Percentiles rank a stretch among this genome's conserved stretches.
Evolutionary conservation across 2,888 invertebrate genomes (phyloP).

Genomic region (Vanessa cardui): DNA sequence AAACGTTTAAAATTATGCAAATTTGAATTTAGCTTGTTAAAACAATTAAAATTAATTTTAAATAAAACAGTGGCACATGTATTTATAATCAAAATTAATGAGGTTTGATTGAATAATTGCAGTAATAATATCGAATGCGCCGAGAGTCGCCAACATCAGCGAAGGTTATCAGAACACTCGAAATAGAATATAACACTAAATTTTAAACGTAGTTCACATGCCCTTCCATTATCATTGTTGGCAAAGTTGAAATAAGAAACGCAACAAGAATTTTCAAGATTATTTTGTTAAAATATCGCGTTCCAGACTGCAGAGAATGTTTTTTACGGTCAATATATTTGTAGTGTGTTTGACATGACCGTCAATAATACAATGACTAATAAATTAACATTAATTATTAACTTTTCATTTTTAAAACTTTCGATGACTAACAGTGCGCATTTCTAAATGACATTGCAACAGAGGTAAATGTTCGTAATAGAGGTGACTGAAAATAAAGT

Average conservation of each 20-base stretch:
- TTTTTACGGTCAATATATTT: slow-evolving; percentile 5
- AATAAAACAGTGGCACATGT: background rate
- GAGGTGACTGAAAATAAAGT: slow-evolving; percentile 1
- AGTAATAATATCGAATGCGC: slow-evolving; percentile 31
- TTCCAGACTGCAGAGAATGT: background rate
- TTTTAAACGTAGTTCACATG: slow-evolving; percentile 16
- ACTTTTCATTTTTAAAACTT: slow-evolving; percentile 4
- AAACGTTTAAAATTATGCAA: background rate
- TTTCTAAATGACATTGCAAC: slow-evolving; percentile 2
- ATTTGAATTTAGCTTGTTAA: background rate
- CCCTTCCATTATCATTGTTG: background rate
- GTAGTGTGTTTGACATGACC: background rate
- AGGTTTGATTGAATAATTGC: slow-evolving; percentile 32
- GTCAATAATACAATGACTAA: background rate
- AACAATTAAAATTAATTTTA: background rate
- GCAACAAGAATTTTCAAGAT: background rate
- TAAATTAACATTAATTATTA: slow-evolving; percentile 9
- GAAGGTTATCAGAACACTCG: slow-evolving; percentile 30
- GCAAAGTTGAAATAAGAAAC: background rate
- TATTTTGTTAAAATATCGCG: background rate
- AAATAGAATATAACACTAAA: slow-evolving; percentile 31
- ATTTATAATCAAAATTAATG: slow-evolving; percentile 15
- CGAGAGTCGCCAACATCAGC: slow-evolving; percentile 24
- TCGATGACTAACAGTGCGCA: slow-evolving; percentile 1
- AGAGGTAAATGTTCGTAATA: background rate